Conservation (phyloP, 2,113 vertebrate genomes). For the Rhipidura dahli region DNA sequence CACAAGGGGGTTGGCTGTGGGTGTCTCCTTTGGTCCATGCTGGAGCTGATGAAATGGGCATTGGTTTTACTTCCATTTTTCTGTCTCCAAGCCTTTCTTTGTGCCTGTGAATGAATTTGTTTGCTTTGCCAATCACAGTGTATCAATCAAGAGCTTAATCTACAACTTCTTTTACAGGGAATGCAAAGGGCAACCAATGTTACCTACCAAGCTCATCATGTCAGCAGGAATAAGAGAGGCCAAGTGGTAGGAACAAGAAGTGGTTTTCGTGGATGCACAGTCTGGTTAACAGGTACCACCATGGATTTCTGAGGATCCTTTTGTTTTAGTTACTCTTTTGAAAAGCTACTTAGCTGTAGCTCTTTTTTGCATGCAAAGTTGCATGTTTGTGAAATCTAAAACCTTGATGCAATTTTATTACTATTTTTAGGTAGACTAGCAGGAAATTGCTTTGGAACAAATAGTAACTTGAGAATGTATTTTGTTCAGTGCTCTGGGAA, state of each 20-base stretch:
- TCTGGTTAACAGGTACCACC: constrained; percentile 91
- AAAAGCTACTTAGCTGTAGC: not conserved
- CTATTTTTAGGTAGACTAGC: not conserved
- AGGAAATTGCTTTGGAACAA: not conserved
- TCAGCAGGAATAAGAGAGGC: constrained; percentile 95
- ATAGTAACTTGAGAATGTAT: not conserved
- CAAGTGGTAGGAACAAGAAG: constrained; percentile 96
- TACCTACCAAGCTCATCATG: constrained; percentile 97
- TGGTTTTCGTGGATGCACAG: constrained; percentile 95
- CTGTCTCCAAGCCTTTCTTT: not conserved
- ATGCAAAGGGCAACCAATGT: constrained; percentile 97
- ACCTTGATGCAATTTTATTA: not conserved
- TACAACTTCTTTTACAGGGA: constrained; percentile 73
- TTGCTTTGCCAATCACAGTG: not conserved
- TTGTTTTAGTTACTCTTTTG: not conserved
- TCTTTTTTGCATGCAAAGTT: not conserved
- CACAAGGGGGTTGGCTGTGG: not conserved
- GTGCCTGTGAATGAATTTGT: not conserved
- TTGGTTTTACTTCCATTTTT: not conserved
- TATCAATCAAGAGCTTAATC: not conserved
- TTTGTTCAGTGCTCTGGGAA: not conserved
- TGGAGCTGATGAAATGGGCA: not conserved
- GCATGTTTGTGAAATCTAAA: not conserved
- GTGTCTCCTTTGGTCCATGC: not conserved
- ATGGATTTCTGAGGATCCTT: not conserved